Evolutionary conservation across 2,113 vertebrate genomes (phyloP), one percentile per base, ranked within the genome.

Genomic region (Nothoprocta pentlandii): DNA sequence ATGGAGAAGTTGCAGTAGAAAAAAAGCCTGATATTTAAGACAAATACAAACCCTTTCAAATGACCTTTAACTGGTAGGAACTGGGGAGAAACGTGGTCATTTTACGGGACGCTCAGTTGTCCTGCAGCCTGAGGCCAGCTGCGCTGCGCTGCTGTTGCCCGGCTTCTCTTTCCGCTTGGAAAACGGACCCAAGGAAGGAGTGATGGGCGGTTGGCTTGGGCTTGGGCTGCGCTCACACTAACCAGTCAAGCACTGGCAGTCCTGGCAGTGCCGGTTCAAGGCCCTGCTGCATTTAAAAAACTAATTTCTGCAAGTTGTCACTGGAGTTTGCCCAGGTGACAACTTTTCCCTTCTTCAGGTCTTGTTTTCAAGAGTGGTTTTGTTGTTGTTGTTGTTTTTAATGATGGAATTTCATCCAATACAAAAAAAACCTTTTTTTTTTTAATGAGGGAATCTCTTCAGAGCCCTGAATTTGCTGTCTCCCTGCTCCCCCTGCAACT

Each of bases 181-280:
- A 46, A 68, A 64, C 49, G 9, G 75, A 64, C 56, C 56, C 46
- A 92, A 76, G 36, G 70, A 53, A 95, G 80, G 80, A 96, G 91
- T 6, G 4, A 47, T 2, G 5, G 54, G 53, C 92, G 69, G 51
- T 16, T 6, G 75, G 22, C 58, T 90, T 88, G 26, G 21, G 59
- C 83, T 69, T 51, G 1, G 14, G 4, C 8, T 8, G 5, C 16
- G 4, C 17, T 5, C 15, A 39, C 36, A 39, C 36, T 39, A 39
- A 39, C 36, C 36, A 39, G 36, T 39, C 36, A 39, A 39, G 36
- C 36, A 39, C 36, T 39, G 36, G 36, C 36, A 39, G 36, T 39
- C 36, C 36, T 39, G 36, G 36, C 36, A 39, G 36, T 39, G 36
- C 36, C 36, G 8, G 51, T 61, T 67, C 69, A 67, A 75, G 14